A percentile compares a stretch with the other conserved stretches of the same genome.
Conservation (phyloP, 2,113 vertebrate species). For the Hydropotes inermis region DNA sequence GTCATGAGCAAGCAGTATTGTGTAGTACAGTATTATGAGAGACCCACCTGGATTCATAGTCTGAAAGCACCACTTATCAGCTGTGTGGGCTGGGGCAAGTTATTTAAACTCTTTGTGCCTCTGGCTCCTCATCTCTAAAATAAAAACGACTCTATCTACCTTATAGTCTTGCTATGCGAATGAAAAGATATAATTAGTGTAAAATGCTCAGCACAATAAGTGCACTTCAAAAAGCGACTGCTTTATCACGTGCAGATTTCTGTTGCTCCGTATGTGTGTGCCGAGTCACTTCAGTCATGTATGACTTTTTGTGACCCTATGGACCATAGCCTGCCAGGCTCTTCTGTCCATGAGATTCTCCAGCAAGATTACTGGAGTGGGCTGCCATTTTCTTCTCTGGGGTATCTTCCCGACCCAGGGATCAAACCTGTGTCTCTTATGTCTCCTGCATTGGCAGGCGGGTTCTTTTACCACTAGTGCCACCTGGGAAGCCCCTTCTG, state of each 20-base stretch:
- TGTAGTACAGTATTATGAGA: background rate
- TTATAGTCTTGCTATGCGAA: background rate
- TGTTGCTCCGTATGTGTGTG: background rate
- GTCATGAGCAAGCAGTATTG: background rate
- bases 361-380: background rate
- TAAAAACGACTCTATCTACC: background rate
- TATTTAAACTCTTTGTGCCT: background rate
- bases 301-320: background rate
- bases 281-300: background rate
- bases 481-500: background rate
- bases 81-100: background rate
- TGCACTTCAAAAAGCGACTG: background rate
- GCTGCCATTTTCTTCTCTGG: background rate
- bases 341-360: background rate
- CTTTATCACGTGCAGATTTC: background rate
- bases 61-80: background rate
- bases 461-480: background rate
- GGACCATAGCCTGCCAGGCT: rapidly evolving
- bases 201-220: background rate
- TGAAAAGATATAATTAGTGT: background rate
- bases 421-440: background rate
- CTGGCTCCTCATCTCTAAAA: background rate
- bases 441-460: background rate
- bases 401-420: background rate
- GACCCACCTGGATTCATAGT: background rate